Base-by-base conservation (phyloP, 64 coral and sea anemone species). In the Pachyseris speciosa region DNA sequence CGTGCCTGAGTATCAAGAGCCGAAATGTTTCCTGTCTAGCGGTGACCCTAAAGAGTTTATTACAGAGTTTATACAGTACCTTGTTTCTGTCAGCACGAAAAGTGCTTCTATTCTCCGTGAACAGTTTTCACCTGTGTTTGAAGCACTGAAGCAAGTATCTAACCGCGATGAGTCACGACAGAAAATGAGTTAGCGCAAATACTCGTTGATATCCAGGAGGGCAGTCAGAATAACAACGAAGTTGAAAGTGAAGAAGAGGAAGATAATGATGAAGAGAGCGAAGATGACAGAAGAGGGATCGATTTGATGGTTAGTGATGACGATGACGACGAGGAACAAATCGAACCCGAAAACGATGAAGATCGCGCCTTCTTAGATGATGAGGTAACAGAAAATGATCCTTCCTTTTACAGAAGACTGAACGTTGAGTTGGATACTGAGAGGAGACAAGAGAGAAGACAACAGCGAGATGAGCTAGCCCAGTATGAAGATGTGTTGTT, bases 321-420 rank as follows among this genome's bases (percentile, higher is more conserved):
- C 81, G 85, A 94, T 20, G n/a, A n/a, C n/a, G 63, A 86, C n/a
- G n/a, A n/a, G 17, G 91, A 94, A 51, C 66, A 86, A 29, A 86
- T 92, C 36, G 66, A 87, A 20, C 76, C 53, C 37, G 72, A 91
- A 72, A 92, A 64, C 15, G 90, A 92, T 61, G 68, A 85, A 75
- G 80, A 94, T 70, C 73, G 74, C 1, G 74, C 40, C 8, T 94
- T 94, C 72, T 2, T 94, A 37, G 64, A 94, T 37, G 75, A 94
- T 49, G 69, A 86, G 26, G 4, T 52, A 41, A 69, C 63, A 36
- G 57, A 92, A 86, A 39, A 92, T 16, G 81, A 36, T 41, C 57
- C 29, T 19, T 75, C 58, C 17, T 92, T 92, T 67, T 92, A 86
- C 69, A 19, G 83, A 53, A 33, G 69, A 8, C 36, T 86, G 1